phyloP scores from a whole-genome alignment of 1,140 invertebrate species.

The Formica exsecta region DNA sequence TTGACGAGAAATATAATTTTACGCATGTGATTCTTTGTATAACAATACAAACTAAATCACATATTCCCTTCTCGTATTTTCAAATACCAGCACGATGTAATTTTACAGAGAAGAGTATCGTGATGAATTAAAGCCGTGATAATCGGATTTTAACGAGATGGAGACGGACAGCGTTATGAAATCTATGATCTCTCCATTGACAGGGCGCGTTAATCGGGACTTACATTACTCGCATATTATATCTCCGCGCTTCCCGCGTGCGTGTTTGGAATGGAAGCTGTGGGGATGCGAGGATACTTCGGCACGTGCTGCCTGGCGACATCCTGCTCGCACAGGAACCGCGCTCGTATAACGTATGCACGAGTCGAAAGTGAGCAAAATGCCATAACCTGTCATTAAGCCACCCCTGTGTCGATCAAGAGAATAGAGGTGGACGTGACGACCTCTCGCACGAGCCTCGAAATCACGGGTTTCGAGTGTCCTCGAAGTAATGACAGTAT shows the following conservation, averaged over 20 bases:
- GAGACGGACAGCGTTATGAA: not conserved
- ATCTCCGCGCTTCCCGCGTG: constrained; percentile 42
- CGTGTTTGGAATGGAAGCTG: constrained; percentile 51
- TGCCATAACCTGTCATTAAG: constrained; percentile 74
- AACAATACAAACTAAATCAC: not conserved
- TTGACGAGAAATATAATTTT: not conserved
- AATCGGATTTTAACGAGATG: constrained; percentile 38
- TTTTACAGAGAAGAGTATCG: not conserved
- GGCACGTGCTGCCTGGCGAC: constrained; percentile 55
- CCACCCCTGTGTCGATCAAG: constrained; percentile 63
- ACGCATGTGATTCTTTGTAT: not conserved
- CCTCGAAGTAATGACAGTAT: constrained; percentile 75
- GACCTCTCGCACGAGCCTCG: constrained; percentile 64
- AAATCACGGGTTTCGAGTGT: constrained; percentile 81
- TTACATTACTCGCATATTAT: constrained; percentile 56
- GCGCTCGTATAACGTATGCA: constrained; percentile 18
- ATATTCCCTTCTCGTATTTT: not conserved
- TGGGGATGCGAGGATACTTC: constrained; percentile 55
- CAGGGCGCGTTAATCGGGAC: constrained; percentile 55
- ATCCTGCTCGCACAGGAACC: not conserved
- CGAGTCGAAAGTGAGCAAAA: constrained; percentile 60
- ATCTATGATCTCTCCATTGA: constrained; percentile 45
- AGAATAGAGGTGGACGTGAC: constrained; percentile 27
- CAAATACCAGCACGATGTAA: not conserved
- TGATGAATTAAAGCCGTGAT: constrained; percentile 26